Evolutionary conservation across 2,888 invertebrate species (phyloP), one percentile per base, ranked within the genome.

Genomic region (Drosophila percnosoma): DNA sequence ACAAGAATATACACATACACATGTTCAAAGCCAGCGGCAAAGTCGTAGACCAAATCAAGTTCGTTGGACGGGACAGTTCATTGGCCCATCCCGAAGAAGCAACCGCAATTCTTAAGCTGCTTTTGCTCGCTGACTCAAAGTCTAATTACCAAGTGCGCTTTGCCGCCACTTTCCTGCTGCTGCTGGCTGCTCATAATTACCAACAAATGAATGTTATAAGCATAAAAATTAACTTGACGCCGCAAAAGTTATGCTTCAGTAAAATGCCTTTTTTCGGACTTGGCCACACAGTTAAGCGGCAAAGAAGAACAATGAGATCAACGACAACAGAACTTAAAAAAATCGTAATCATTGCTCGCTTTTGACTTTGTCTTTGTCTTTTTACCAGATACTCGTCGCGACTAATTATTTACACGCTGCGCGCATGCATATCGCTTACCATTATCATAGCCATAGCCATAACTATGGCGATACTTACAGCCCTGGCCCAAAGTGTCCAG

Each of bases 141-240:
- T 87, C 87, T 87, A 87, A 87, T 87, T 87, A 86, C 87, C 74
- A 86, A 81, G 68, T 85, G 74, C 75, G 84, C 83, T 87, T 83
- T 75, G 62, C 61, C 38, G 21, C 62, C 18, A 38, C 52, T 38
- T 57, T 34, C 29, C 61, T 31, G 49, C 57, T 45, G 48, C 49
- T 52, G 65, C 34, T 65, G 58, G 68, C 60, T 74, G 76, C 71
- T 81, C 82, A 87, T 86, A 85, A 86, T 85, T 87, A 87, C 83
- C 73, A 80, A 82, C 87, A 87, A 87, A 87, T 87, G 87, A 84
- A 86, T 82, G 87, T 86, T 87, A 81, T 79, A 87, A 73, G 74
- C 87, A 87, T 84, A 87, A 87, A 86, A 87, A 85, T 85, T 80
- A 77, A 83, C 82, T 85, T 83, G 75, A 82, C 76, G 79, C 80